Evolutionary conservation across 2,113 vertebrate species (phyloP).

Genomic region (Corydoras maculifer): DNA sequence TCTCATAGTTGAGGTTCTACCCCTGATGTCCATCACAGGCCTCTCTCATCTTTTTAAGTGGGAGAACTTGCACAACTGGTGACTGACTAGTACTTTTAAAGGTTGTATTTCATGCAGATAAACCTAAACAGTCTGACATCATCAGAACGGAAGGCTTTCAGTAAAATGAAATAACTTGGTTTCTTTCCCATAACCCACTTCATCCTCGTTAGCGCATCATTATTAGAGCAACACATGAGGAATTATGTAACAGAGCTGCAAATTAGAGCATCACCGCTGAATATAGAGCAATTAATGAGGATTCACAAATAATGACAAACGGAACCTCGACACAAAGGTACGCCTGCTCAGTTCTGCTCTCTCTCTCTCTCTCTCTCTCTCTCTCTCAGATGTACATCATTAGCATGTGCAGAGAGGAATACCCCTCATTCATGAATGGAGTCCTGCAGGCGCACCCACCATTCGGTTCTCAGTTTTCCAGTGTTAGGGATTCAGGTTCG

Average conservation of each 20-base stretch:
- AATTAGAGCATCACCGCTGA: slow-evolving; percentile 24
- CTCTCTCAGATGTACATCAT: slow-evolving; percentile 8
- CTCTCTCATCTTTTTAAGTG: too few relatives aligned
- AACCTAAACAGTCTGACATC: background rate
- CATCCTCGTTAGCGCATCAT: slow-evolving; percentile 11
- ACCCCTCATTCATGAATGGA: slow-evolving; percentile 4
- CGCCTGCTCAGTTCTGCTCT: background rate
- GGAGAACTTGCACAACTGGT: too few relatives aligned
- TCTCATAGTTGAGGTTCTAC: too few relatives aligned
- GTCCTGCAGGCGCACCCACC: slow-evolving; percentile 6
- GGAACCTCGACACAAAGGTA: slow-evolving; percentile 1
- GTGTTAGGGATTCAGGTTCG: too few relatives aligned
- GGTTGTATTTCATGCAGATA: background rate
- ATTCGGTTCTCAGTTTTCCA: background rate
- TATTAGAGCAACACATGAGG: slow-evolving; percentile 19
- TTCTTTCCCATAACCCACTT: slow-evolving; percentile 25
- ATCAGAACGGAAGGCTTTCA: slow-evolving; percentile 7
- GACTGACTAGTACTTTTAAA: too few relatives aligned
- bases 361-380: background rate
- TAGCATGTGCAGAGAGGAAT: slow-evolving; percentile 6
- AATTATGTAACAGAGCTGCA: slow-evolving; percentile 12
- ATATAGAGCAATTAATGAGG: slow-evolving; percentile 15
- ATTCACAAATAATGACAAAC: background rate
- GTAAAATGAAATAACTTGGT: slow-evolving; percentile 12
- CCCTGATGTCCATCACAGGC: too few relatives aligned